Evolutionary conservation across 2,113 vertebrate genomes (phyloP).

Genomic region (Rutilus rutilus): DNA sequence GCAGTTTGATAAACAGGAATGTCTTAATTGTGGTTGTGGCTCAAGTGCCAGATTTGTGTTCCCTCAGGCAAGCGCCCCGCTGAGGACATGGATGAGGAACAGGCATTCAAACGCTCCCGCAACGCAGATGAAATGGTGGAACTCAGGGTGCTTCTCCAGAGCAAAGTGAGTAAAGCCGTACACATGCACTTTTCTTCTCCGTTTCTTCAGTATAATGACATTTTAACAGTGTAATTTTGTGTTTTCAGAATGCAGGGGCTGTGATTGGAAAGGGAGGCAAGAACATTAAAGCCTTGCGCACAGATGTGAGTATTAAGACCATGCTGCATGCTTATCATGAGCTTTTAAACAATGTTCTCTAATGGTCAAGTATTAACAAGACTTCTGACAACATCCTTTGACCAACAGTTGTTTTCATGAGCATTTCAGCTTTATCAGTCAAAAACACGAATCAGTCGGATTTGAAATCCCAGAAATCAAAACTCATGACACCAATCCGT

Average conservation of each 20-base stretch:
- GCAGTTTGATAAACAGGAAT: neutral
- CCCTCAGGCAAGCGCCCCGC: slow-evolving; percentile 92
- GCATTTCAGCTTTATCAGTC: slow-evolving; percentile 39
- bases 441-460: slow-evolving; percentile 23
- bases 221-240: neutral
- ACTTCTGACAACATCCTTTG: slow-evolving; percentile 45
- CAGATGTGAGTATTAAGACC: slow-evolving; percentile 91
- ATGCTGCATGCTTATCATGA: neutral
- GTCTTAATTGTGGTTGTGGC: slow-evolving; percentile 1
- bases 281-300: slow-evolving; percentile 98
- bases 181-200: neutral
- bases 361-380: slow-evolving; percentile 17
- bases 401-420: slow-evolving; percentile 24
- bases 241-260: slow-evolving; percentile 91
- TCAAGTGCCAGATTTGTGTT: slow-evolving; percentile 23
- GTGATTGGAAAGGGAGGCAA: slow-evolving; percentile 99
- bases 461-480: slow-evolving; percentile 27
- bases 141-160: slow-evolving; percentile 94
- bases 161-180: slow-evolving; percentile 85
- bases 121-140: slow-evolving; percentile 98
- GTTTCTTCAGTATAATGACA: too few relatives aligned
- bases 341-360: slow-evolving; percentile 24
- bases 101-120: slow-evolving; percentile 95
- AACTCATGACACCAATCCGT: slow-evolving; percentile 13
- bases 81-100: slow-evolving; percentile 97